Evolutionary conservation across 1,140 invertebrate species (phyloP), one percentile per base, ranked within the genome.

Genomic region (Mylabris phalerata): DNA sequence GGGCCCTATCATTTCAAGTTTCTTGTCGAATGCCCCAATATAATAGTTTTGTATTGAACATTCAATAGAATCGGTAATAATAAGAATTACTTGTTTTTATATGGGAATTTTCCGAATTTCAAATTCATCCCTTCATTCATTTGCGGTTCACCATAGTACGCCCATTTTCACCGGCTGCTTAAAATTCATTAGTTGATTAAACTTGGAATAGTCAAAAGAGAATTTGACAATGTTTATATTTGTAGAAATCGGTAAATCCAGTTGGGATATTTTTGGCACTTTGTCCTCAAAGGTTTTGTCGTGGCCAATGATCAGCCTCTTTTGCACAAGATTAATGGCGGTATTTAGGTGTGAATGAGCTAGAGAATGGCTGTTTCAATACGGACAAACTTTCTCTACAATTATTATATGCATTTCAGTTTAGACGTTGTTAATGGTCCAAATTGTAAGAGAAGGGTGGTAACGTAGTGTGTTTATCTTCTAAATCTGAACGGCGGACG

Each of bases 401-500:
- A 32, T 32, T 32, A 32, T 32, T 32, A 7, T 4, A 32, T 32
- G 32, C 32, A 32, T 32, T 32, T 32, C 32, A 7, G 32, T 32
- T 32, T 32, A 32, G 32, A 5, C 3, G 32, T 32, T 32, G 32
- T 32, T 32, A 32, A 32, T 32, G 32, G 32, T 32, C 7, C 3
- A 7, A 32, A 32, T 32, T 32, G 32, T 32, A 32, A 32, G 32
- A 32, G 38, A 32, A 32, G 32, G 32, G 32, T 32, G 32, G 32
- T 32, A 32, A 32, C 32, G 32, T 32, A 19, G 45, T 49, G 26
- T 55, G 47, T 55, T 60, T 60, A 44, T 55, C 59, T 60, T 60
- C 46, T 55, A 55, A 55, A 60, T 60, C 59, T 60, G 51, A 55
- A 46, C 51, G 13, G 51, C 45, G 52, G 47, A 48, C 47, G 51